Percentiles rank a stretch among this genome's conserved stretches.
Evolutionary conservation across 2,888 invertebrate species (phyloP).

Genomic region (Erebia epiphron): DNA sequence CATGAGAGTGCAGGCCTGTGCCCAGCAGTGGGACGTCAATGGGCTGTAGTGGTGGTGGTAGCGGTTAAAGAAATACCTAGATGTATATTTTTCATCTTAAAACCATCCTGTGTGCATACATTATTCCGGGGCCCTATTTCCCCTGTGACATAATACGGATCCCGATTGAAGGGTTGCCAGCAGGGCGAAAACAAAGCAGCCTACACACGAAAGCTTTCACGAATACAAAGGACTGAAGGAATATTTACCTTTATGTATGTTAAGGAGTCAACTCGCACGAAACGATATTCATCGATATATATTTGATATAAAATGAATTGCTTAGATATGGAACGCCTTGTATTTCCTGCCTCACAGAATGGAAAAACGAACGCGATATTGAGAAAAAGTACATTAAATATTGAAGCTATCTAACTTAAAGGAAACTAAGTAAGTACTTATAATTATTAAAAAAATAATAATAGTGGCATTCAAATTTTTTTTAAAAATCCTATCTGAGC

Average conservation of each 20-base stretch:
- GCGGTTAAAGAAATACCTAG: background rate
- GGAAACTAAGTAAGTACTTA: too few species aligned
- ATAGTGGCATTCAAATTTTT: too few species aligned
- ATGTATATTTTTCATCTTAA: background rate
- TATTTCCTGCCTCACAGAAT: too few species aligned
- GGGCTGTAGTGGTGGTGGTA: too few species aligned
- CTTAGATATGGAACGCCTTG: background rate
- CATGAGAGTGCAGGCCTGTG: too few species aligned
- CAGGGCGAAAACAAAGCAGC: background rate
- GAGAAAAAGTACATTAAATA: too few species aligned
- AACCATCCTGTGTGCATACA: background rate
- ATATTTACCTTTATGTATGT: background rate
- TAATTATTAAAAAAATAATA: too few species aligned
- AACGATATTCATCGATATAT: background rate
- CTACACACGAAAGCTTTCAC: constrained; percentile 40
- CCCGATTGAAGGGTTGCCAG: constrained; percentile 38
- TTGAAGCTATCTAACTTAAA: too few species aligned
- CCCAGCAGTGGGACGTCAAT: too few species aligned
- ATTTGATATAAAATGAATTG: background rate
- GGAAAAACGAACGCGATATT: too few species aligned
- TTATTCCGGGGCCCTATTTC: constrained; percentile 29
- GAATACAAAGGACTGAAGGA: background rate
- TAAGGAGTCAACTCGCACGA: background rate
- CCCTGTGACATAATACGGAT: constrained; percentile 44
- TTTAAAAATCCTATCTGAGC: too few species aligned